A percentile compares a stretch with the other conserved stretches of the same genome.
These are phyloP conservation scores for Channa maculata DNA, from an alignment of 2,113 vertebrate species.

Conservation along the genomic window DNA sequence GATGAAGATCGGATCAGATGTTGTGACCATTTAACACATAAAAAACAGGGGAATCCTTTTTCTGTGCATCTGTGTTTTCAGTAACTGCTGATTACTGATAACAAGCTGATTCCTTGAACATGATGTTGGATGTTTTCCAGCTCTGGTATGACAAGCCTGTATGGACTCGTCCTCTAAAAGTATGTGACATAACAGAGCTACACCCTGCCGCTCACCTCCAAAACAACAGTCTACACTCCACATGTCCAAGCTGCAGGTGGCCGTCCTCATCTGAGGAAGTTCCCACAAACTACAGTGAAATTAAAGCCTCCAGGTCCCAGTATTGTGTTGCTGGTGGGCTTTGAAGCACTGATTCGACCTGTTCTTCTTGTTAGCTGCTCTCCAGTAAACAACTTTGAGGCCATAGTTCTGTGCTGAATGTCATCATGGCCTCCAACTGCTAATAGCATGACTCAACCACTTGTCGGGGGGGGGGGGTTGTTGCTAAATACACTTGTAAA, in stretches of 20 bases:
- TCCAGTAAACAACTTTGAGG: neutral
- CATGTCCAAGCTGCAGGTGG: slow-evolving; percentile 4
- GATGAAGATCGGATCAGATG: too few relatives aligned
- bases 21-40: too few relatives aligned
- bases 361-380: slow-evolving; percentile 35
- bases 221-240: slow-evolving; percentile 3
- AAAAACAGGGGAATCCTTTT: too few relatives aligned
- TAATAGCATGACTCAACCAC: slow-evolving; percentile 18
- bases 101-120: neutral
- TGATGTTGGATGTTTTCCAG: neutral
- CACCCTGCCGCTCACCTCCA: neutral
- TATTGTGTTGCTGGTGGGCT: slow-evolving; percentile 27
- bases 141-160: slow-evolving; percentile 28
- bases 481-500: slow-evolving; percentile 11
- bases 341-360: slow-evolving; percentile 19
- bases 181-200: neutral
- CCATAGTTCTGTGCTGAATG: neutral
- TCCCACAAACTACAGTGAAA: slow-evolving; percentile 25
- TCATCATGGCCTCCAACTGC: slow-evolving; percentile 12
- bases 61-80: too few relatives aligned
- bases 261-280: neutral
- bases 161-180: slow-evolving; percentile 30
- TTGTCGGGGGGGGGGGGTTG: neutral
- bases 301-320: slow-evolving; percentile 3
- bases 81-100: too few relatives aligned